These are phyloP conservation scores for Channallabes apus DNA, from an alignment of 2,797 vertebrate genomes.

Conservation along the genomic window DNA sequence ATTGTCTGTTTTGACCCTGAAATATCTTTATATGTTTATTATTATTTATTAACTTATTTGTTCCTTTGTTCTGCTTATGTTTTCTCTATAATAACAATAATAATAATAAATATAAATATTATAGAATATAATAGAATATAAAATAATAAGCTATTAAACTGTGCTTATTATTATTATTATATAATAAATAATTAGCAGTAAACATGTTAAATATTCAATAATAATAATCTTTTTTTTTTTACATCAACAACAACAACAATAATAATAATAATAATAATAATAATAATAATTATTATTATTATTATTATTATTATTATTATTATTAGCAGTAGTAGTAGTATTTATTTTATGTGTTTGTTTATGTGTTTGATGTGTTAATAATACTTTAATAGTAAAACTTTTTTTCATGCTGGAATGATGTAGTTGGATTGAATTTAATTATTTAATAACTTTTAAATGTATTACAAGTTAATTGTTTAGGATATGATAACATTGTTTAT, in stretches of 20 bases:
- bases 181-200: too few species aligned
- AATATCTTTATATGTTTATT: neutral
- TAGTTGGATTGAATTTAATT: neutral
- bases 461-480: too few species aligned
- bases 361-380: neutral
- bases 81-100: neutral
- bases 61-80: neutral
- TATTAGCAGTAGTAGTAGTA: too few species aligned
- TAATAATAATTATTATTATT: neutral
- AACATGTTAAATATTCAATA: neutral
- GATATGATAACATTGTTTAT: too few species aligned
- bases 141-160: neutral
- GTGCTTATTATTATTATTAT: neutral
- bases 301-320: neutral
- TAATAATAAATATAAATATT: neutral
- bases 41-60: neutral
- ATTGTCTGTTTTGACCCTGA: too few species aligned
- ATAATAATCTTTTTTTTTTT: neutral
- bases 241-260: neutral
- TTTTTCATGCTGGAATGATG: neutral
- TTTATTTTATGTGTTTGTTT: too few species aligned
- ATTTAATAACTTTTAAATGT: too few species aligned
- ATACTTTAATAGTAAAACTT: neutral
- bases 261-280: neutral
- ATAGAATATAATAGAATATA: neutral